These are phyloP conservation scores for Pocillopora meandrina DNA, from an alignment of 92 coral and sea anemone genomes.

Conservation along the genomic window DNA sequence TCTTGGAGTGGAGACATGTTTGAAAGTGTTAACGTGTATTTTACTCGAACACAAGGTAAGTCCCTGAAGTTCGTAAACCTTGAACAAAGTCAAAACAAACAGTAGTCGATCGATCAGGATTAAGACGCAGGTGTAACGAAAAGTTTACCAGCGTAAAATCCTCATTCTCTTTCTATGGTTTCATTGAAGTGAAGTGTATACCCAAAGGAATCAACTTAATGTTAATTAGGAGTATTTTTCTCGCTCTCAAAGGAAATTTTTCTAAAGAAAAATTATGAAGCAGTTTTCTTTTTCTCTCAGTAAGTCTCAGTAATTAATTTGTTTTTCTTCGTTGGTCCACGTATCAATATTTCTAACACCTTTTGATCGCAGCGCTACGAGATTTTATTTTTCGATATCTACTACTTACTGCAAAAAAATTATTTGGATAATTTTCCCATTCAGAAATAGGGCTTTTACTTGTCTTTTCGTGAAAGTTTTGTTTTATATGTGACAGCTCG, in stretches of 20 bases:
- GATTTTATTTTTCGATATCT: background rate
- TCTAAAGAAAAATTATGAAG: background rate
- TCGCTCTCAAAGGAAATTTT: slow-evolving; percentile 2
- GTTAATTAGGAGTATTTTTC: background rate
- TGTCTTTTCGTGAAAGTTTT: background rate
- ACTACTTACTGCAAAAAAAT: background rate
- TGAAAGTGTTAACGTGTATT: slow-evolving; percentile 95
- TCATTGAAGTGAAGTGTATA: background rate
- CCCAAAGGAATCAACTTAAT: background rate
- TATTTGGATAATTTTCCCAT: background rate
- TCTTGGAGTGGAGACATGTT: slow-evolving; percentile 96
- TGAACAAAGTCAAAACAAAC: slow-evolving; percentile 6
- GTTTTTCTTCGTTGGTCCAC: background rate
- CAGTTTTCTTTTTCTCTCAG: background rate
- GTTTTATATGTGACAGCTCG: slow-evolving; percentile 1
- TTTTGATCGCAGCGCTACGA: background rate
- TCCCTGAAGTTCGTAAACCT: no score
- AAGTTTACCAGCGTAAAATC: slow-evolving; percentile 10
- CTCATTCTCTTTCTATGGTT: background rate
- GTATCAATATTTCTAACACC: background rate
- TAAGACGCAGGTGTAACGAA: slow-evolving; percentile 26
- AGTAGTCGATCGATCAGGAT: background rate
- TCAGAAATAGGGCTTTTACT: background rate
- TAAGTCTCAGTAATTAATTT: background rate
- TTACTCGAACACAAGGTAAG: slow-evolving; percentile 96